These are phyloP conservation scores for Proteles cristata DNA, from an alignment of 2,113 vertebrate species.

Conservation along the genomic window DNA sequence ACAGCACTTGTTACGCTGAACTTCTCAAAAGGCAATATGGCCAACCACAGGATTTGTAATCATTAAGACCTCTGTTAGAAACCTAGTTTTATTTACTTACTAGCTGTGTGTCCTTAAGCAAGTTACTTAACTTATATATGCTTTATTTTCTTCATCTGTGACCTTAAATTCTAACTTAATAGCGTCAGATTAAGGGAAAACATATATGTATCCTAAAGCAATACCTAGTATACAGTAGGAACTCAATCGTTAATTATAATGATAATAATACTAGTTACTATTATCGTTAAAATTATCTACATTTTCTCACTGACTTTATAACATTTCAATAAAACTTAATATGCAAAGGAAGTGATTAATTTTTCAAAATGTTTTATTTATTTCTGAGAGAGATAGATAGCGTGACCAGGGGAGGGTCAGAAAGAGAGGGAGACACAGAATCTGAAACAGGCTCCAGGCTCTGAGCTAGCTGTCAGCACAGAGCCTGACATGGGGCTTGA, in stretches of 20 bases:
- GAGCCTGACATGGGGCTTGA: too few relatives aligned
- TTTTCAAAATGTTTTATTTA: too few relatives aligned
- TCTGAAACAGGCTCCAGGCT: too few relatives aligned
- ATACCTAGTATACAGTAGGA: background rate
- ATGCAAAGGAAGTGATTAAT: constrained; percentile 44
- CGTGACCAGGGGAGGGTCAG: too few relatives aligned
- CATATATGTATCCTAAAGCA: background rate
- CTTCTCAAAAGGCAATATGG: background rate
- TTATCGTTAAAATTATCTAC: constrained; percentile 24
- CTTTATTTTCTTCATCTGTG: constrained; percentile 33
- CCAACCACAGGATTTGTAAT: background rate
- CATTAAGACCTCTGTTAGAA: background rate
- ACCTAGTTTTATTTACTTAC: constrained; percentile 40
- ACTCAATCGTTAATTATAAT: background rate
- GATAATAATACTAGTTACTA: background rate
- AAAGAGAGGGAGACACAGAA: too few relatives aligned
- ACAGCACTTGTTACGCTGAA: background rate
- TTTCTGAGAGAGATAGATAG: too few relatives aligned
- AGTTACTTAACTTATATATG: background rate
- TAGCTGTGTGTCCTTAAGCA: background rate
- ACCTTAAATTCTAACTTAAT: background rate
- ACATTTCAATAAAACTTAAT: constrained; percentile 53
- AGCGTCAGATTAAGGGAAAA: background rate
- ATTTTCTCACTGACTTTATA: background rate
- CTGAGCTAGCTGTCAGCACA: too few relatives aligned